A percentile compares a stretch with the other conserved stretches of the same genome.
Evolutionary conservation across 53 echinoderm and acorn worm species (phyloP).

Genomic region (Stichopus horrens): DNA sequence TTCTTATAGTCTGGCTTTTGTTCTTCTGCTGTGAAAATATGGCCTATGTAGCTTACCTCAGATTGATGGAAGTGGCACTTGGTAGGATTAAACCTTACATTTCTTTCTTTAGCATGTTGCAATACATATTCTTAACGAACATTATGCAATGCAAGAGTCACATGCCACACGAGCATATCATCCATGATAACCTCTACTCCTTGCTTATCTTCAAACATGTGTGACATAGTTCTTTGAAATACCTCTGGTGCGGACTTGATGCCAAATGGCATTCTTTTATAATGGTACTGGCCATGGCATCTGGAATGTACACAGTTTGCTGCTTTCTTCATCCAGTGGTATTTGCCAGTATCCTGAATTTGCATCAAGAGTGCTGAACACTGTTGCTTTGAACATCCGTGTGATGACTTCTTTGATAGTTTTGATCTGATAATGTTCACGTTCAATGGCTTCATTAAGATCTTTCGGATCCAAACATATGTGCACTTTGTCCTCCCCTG

Average conservation of each 20-base stretch:
- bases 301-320: constrained; percentile 51
- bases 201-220: constrained; percentile 8
- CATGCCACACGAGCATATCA: constrained; percentile 11
- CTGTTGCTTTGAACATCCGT: constrained; percentile 14
- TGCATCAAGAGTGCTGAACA: constrained; percentile 52
- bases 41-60: constrained; percentile 28
- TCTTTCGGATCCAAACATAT: constrained; percentile 48
- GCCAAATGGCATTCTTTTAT: constrained; percentile 52
- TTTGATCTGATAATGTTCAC: constrained; percentile 45
- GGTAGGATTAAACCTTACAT: constrained; percentile 1
- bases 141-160: neutral
- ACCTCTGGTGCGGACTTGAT: constrained; percentile 55
- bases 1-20: constrained; percentile 12
- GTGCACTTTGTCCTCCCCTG: constrained; percentile 19
- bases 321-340: constrained; percentile 42
- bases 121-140: neutral
- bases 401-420: constrained; percentile 44
- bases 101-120: neutral
- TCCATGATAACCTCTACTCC: constrained; percentile 39
- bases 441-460: constrained; percentile 44
- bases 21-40: constrained; percentile 4
- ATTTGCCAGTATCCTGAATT: constrained; percentile 55
- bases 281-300: constrained; percentile 51
- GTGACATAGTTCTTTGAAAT: constrained; percentile 26
- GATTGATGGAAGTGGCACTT: constrained; percentile 7